Conservation (phyloP, 2,113 vertebrate species). For the Plecotus auritus region DNA sequence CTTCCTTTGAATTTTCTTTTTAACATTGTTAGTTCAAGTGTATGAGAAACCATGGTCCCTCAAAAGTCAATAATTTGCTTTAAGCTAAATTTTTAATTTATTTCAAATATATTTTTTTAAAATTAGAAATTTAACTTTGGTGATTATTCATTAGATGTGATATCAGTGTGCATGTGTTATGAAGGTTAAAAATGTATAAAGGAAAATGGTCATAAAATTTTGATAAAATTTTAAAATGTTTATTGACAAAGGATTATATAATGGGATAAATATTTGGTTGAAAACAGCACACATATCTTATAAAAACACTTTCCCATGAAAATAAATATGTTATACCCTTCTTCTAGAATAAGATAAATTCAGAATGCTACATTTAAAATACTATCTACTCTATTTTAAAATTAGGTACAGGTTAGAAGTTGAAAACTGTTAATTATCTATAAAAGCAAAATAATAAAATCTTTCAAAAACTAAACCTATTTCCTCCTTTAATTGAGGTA, state of each 20-base stretch:
- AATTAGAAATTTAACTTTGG: not conserved
- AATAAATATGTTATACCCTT: not conserved
- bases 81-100: not conserved
- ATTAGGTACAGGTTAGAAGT: not conserved
- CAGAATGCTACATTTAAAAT: not conserved
- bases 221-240: not conserved
- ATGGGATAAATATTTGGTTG: not conserved
- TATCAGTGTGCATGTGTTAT: not conserved
- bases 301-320: not conserved
- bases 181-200: not conserved
- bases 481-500: not conserved
- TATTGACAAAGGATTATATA: not conserved
- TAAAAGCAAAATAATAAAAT: not conserved
- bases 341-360: not conserved
- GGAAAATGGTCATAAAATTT: not conserved
- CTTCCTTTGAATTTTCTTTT: conserved; percentile 20
- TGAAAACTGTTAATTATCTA: not conserved
- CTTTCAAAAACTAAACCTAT: not conserved
- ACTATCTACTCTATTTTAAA: not conserved
- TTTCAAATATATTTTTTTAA: not conserved
- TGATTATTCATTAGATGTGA: not conserved
- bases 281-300: not conserved
- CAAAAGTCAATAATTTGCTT: not conserved
- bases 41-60: not conserved
- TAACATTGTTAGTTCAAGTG: not conserved